These are phyloP conservation scores for Heliothis virescens DNA, from an alignment of 1,140 invertebrate genomes.

Conservation along the genomic window DNA sequence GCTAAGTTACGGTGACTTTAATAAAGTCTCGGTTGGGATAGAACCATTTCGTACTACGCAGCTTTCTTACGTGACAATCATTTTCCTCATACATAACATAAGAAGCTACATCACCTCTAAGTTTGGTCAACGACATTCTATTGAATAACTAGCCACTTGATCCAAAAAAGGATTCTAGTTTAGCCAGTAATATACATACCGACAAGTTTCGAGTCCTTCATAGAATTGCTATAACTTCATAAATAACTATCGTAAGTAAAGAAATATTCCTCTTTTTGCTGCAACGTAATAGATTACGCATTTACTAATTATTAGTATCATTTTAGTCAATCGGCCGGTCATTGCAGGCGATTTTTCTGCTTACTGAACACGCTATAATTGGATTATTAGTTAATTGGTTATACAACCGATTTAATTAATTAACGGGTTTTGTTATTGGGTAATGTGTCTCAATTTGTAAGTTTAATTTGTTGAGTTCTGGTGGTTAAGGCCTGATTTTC, in stretches of 20 bases:
- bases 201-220: background rate
- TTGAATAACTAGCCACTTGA: too few species aligned
- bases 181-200: background rate
- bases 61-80: too few species aligned
- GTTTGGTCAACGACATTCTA: too few species aligned
- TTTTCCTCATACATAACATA: too few species aligned
- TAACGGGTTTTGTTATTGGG: slow-evolving; percentile 13
- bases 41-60: too few species aligned
- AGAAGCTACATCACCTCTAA: too few species aligned
- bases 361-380: slow-evolving; percentile 18
- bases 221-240: background rate
- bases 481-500: background rate
- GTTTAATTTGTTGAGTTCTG: slow-evolving; percentile 1
- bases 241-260: background rate
- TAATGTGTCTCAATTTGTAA: slow-evolving; percentile 19
- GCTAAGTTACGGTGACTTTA: too few species aligned
- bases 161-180: too few species aligned
- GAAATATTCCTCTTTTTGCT: background rate
- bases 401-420: slow-evolving; percentile 30
- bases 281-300: slow-evolving; percentile 31
- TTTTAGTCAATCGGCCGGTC: slow-evolving; percentile 13
- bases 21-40: too few species aligned
- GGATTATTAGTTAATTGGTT: slow-evolving; percentile 38
- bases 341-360: slow-evolving; percentile 30
- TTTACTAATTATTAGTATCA: background rate